These are phyloP conservation scores for Patagioenas fasciata DNA, from an alignment of 2,113 vertebrate genomes.

Conservation along the genomic window DNA sequence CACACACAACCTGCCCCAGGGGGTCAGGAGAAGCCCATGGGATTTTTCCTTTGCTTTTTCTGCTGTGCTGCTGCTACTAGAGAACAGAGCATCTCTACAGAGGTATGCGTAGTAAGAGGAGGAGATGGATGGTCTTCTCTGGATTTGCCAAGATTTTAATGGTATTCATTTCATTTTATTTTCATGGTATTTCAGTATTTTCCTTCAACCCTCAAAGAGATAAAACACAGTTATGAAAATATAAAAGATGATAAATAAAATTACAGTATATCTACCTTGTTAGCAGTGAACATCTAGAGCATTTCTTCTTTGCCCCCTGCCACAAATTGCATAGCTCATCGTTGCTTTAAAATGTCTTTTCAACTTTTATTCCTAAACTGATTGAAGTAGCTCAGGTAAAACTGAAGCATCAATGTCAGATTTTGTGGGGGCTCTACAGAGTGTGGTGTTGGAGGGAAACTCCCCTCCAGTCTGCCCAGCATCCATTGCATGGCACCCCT, in stretches of 20 bases:
- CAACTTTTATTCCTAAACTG: background rate
- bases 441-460: background rate
- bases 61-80: background rate
- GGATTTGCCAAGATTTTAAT: background rate
- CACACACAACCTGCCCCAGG: background rate
- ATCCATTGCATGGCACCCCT: background rate
- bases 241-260: background rate
- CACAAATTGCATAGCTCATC: background rate
- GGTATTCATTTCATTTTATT: background rate
- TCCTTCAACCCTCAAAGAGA: background rate
- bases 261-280: background rate
- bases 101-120: background rate
- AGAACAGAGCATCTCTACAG: background rate
- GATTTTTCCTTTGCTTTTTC: background rate
- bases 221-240: background rate
- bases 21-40: fast-evolving
- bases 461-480: background rate
- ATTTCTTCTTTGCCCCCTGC: background rate
- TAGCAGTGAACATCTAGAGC: background rate
- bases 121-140: background rate
- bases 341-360: background rate
- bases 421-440: fast-evolving
- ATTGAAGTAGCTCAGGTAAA: background rate
- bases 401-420: background rate
- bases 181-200: background rate